Evolutionary conservation across 2,888 invertebrate genomes (phyloP).

Genomic region (Caenorhabditis zanzibari): DNA sequence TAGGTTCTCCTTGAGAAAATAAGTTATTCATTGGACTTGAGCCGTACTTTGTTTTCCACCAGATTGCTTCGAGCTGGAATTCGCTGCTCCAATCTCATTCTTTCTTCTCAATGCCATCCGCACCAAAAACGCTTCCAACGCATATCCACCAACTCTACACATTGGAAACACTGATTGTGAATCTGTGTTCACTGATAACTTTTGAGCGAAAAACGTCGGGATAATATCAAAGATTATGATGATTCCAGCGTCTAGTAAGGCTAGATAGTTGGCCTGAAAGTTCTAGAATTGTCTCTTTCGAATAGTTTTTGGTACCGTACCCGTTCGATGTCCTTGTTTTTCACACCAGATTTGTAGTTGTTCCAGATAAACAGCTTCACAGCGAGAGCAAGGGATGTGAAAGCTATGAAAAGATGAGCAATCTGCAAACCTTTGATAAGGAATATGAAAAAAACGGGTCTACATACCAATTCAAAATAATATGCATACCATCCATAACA

Average conservation of each 20-base stretch:
- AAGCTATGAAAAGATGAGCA: background rate
- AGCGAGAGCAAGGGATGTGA: background rate
- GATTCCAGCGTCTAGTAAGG: background rate
- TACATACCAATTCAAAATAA: background rate
- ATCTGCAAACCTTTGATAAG: background rate
- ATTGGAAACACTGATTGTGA: background rate
- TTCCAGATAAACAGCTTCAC: conserved; percentile 23
- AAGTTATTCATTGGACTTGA: too few relatives aligned
- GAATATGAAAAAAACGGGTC: background rate
- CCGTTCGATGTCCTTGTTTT: conserved; percentile 1
- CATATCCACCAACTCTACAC: conserved; percentile 1
- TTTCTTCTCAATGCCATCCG: background rate
- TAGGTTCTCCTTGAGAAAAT: too few relatives aligned
- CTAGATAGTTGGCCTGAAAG: too few relatives aligned
- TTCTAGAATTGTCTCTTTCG: too few relatives aligned
- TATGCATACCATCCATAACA: background rate
- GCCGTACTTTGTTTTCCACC: too few relatives aligned
- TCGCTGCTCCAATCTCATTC: background rate
- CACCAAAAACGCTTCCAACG: conserved; percentile 2
- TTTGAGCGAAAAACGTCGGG: background rate
- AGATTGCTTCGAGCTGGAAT: too few relatives aligned
- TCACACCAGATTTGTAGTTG: background rate
- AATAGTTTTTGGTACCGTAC: too few relatives aligned
- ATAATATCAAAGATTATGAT: conserved; percentile 15
- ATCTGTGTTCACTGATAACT: background rate